Base-by-base conservation (phyloP, 2,113 vertebrate species). In the Eulemur macaco region DNA sequence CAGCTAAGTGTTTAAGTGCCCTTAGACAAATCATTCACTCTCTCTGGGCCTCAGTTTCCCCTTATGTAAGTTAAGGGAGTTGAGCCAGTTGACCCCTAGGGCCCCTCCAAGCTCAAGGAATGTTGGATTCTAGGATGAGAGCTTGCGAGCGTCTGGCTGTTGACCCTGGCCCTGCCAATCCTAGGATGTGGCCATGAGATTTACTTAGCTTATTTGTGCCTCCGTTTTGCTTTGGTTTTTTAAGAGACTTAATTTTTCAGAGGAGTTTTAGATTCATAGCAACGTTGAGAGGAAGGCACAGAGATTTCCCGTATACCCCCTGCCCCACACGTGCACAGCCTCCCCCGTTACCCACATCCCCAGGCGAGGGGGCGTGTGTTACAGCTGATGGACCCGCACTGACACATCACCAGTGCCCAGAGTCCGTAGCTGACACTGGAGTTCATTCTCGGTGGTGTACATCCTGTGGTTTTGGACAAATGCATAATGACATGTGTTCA, bases 341-440 rank as follows among this genome's bases (percentile, higher is more conserved):
- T 80, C 63, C 1, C 11, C 45, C 20, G 1, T 31, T 29, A 5
- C 23, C 64, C 34, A 68, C 23, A 29, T 14, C 50, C 39, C 31
- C 29, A 14, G 21, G 21, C 17, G 0, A n/a, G 5, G 60, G 14
- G 14, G 34, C 6, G 1, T 52, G 20, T 1, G 8, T 13, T n/a
- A 34, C 8, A 73, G 12, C 74, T 74, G 83, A 74, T 12, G 45
- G 45, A 50, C 34, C 34, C 37, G 2, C 34, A 39, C 15, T 31
- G 68, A 74, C 27, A 52, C 3, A 5, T 21, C 10, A 14, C 45
- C 11, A 47, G 34, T 20, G 20, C 52, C 14, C 86, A 3, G 17
- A 29, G 29, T n/a, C 27, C 20, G 34, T 10, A 91, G 52, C 34
- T 56, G 27, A 54, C 39, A 31, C 31, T 31, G 64, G 76, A 47